Percentiles rank a stretch among this genome's conserved stretches.
These are phyloP conservation scores for Zalophus californianus DNA, from an alignment of 2,797 vertebrate genomes.

Conservation along the genomic window DNA sequence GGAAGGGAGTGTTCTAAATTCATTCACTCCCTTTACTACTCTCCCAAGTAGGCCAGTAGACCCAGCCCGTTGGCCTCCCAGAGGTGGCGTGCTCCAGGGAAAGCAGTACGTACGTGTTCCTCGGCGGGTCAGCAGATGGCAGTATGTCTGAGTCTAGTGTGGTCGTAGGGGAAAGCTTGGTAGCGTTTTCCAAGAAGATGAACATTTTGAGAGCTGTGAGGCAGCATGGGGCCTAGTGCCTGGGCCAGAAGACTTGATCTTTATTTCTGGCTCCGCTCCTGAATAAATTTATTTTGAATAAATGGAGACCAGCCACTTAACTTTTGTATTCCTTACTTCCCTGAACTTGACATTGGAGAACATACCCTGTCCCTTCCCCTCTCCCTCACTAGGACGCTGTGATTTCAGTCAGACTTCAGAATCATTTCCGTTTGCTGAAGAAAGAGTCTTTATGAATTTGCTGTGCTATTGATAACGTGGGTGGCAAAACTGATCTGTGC, in stretches of 20 bases:
- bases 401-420: slow-evolving; percentile 62
- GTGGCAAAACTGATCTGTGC: slow-evolving; percentile 55
- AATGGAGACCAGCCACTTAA: slow-evolving; percentile 75
- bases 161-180: neutral
- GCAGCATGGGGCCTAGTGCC: slow-evolving; percentile 22
- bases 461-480: slow-evolving; percentile 64
- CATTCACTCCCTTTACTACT: neutral
- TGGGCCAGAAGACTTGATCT: slow-evolving; percentile 68
- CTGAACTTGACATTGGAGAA: slow-evolving; percentile 70
- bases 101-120: neutral
- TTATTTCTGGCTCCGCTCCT: slow-evolving; percentile 71
- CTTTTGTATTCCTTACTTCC: slow-evolving; percentile 69
- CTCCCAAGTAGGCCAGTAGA: accelerated
- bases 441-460: slow-evolving; percentile 75
- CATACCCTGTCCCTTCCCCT: slow-evolving; percentile 63
- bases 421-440: slow-evolving; percentile 68
- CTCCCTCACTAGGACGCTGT: slow-evolving; percentile 53
- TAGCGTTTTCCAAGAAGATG: slow-evolving; percentile 56
- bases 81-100: neutral
- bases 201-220: slow-evolving; percentile 70
- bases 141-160: slow-evolving; percentile 73
- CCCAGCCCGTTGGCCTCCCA: neutral
- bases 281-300: slow-evolving; percentile 77
- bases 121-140: slow-evolving; percentile 75
- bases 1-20: neutral